Conservation (phyloP, 2,113 vertebrate genomes). For the Hemiscyllium ocellatum region DNA sequence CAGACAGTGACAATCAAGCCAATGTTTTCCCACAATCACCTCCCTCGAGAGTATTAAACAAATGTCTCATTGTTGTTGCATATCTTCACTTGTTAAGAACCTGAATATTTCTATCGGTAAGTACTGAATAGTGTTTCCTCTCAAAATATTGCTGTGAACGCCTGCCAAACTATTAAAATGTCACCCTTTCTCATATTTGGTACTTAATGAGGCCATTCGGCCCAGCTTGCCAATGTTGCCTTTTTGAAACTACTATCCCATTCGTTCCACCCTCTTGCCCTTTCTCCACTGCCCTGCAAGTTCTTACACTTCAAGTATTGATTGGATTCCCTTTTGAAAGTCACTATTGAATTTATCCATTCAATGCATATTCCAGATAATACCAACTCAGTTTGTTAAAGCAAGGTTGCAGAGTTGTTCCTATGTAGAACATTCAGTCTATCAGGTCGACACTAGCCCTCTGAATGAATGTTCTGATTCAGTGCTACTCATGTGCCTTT, state of each 20-base stretch:
- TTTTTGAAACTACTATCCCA: neutral
- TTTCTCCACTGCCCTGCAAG: neutral
- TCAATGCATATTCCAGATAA: neutral
- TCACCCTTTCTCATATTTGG: neutral
- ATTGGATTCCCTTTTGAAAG: neutral
- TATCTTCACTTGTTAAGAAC: neutral
- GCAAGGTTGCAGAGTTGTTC: too few species aligned
- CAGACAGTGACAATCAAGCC: neutral
- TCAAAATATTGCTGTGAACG: neutral
- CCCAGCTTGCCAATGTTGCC: neutral
- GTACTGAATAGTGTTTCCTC: neutral
- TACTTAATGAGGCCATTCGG: too few species aligned
- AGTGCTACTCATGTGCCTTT: too few species aligned
- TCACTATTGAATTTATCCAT: neutral
- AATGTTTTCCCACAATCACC: neutral
- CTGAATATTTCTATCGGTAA: neutral
- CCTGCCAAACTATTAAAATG: neutral
- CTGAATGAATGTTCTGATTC: too few species aligned
- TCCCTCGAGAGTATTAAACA: neutral
- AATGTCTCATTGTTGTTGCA: neutral
- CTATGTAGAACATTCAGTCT: too few species aligned
- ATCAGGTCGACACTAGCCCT: too few species aligned
- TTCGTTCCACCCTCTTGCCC: neutral
- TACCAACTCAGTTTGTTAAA: too few species aligned
- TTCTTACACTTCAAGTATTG: neutral